Percentiles rank a stretch among this genome's conserved stretches.
phyloP scores from a whole-genome alignment of 2,888 invertebrate species.

The Caenorhabditis virilis region DNA sequence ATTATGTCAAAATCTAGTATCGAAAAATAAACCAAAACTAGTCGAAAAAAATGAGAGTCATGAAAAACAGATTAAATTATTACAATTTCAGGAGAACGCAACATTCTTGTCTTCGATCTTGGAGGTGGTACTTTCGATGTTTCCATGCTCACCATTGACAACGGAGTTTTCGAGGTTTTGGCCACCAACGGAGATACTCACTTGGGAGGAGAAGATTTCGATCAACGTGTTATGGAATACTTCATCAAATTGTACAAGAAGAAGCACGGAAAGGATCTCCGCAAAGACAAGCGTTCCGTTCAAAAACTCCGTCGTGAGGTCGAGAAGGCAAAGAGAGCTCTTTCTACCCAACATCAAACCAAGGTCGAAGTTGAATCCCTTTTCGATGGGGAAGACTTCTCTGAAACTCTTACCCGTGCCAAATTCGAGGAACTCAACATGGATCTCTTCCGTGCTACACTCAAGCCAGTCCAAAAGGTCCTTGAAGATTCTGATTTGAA shows the following conservation, averaged over 20 bases:
- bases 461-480: constrained; percentile 88
- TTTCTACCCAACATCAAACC: constrained; percentile 84
- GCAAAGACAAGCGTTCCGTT: constrained; percentile 69
- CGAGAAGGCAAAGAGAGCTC: constrained; percentile 74
- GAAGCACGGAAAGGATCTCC: constrained; percentile 70
- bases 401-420: constrained; percentile 93
- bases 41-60: no score
- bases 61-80: no score
- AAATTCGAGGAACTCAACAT: constrained; percentile 77
- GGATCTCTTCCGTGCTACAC: constrained; percentile 79
- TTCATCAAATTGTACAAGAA: constrained; percentile 83
- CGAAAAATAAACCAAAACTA: no score
- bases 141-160: constrained; percentile 96
- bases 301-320: constrained; percentile 71
- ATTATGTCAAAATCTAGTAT: no score
- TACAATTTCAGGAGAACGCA: constrained; percentile 76
- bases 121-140: constrained; percentile 99
- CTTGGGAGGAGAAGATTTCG: constrained; percentile 87
- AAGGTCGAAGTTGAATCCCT: constrained; percentile 95
- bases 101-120: constrained; percentile 95
- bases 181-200: constrained; percentile 65
- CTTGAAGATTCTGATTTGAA: constrained; percentile 97
- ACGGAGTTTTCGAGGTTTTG: constrained; percentile 88
- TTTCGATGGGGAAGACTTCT: constrained; percentile 97
- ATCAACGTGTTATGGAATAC: constrained; percentile 77